These are phyloP conservation scores for Onychomys leucogaster DNA, from an alignment of 2,797 vertebrate genomes.

Conservation along the genomic window DNA sequence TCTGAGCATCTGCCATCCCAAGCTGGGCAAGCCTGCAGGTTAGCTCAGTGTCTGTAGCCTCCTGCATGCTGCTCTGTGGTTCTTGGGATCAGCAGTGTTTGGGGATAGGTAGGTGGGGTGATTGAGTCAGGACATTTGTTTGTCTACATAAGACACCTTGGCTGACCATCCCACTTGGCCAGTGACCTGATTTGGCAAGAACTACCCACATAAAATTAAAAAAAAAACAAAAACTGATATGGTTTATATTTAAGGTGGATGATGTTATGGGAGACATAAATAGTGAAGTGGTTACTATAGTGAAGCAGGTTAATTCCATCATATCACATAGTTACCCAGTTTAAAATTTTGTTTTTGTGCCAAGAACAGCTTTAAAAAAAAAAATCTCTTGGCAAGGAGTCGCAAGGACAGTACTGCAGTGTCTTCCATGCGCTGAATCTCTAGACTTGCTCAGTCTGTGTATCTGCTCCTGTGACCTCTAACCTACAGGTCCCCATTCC, in stretches of 20 bases:
- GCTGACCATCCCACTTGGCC: background rate
- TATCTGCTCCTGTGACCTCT: background rate
- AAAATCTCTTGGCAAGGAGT: background rate
- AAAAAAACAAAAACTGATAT: no score
- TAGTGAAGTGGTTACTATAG: background rate
- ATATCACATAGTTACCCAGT: background rate
- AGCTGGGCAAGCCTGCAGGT: background rate
- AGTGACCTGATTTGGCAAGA: background rate
- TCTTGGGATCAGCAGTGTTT: background rate
- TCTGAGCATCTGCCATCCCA: background rate
- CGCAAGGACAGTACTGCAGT: background rate
- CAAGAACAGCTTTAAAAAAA: background rate
- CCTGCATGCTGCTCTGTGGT: background rate
- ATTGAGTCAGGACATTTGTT: background rate
- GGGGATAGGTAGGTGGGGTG: background rate
- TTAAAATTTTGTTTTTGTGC: background rate
- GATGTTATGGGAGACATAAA: background rate
- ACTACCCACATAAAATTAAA: background rate
- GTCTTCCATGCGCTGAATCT: background rate
- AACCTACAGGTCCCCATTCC: background rate
- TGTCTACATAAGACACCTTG: background rate
- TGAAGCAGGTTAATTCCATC: background rate
- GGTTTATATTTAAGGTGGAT: background rate
- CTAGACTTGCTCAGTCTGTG: background rate
- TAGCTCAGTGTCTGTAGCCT: background rate